Evolutionary conservation across 2,113 vertebrate genomes (phyloP).

Genomic region (Myrmophylax atrothorax): DNA sequence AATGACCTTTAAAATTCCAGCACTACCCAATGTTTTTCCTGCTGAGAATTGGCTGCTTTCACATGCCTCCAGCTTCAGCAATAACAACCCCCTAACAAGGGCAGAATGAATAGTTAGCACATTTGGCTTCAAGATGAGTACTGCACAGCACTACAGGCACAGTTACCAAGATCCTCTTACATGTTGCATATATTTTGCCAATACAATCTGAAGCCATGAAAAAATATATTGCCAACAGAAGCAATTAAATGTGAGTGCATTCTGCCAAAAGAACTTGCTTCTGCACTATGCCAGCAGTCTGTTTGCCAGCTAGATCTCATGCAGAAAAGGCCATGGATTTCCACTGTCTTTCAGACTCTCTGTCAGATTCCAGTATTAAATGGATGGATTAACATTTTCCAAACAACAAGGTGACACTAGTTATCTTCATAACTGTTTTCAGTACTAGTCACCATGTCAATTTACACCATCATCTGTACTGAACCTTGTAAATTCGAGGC

Average conservation of each 20-base stretch:
- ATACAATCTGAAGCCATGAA: slow-evolving; percentile 6
- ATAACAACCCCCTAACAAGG: neutral
- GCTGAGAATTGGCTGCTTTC: neutral
- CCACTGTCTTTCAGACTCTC: neutral
- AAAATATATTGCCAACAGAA: slow-evolving; percentile 26
- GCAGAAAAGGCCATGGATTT: neutral
- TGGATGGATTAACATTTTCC: slow-evolving; percentile 11
- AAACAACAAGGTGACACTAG: neutral
- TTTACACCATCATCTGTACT: neutral
- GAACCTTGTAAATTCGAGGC: neutral
- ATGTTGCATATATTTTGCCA: slow-evolving; percentile 34
- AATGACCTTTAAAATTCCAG: neutral
- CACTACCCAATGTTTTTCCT: neutral
- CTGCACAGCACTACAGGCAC: neutral
- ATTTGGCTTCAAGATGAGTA: neutral
- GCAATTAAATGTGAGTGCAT: slow-evolving; percentile 14
- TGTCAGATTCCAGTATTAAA: slow-evolving; percentile 22
- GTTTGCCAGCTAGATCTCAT: neutral
- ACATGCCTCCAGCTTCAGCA: neutral
- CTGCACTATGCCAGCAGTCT: neutral
- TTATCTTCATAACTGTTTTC: neutral
- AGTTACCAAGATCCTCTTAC: slow-evolving; percentile 7
- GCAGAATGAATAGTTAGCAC: neutral
- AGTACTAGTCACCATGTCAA: neutral
- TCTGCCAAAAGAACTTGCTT: slow-evolving; percentile 23